Evolutionary conservation across 2,113 vertebrate species (phyloP).

Genomic region (Mustela nigripes): DNA sequence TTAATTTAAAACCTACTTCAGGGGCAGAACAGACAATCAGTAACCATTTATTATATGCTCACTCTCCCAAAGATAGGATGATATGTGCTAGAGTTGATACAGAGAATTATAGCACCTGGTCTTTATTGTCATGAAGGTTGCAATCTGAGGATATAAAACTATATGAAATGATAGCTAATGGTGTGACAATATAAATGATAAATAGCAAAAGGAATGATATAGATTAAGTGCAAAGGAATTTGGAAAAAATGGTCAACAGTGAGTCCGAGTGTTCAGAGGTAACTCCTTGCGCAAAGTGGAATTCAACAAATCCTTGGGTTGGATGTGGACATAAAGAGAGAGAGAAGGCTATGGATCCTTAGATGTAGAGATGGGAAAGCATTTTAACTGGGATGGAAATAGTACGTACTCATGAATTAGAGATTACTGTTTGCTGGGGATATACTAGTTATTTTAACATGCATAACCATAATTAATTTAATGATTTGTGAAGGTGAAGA

Average conservation of each 20-base stretch:
- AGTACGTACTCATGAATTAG: background rate
- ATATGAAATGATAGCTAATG: background rate
- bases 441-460: background rate
- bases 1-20: conserved; percentile 14
- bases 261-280: background rate
- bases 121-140: conserved; percentile 9
- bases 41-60: conserved; percentile 2
- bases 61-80: background rate
- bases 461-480: background rate
- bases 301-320: background rate
- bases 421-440: background rate
- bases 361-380: background rate
- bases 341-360: background rate
- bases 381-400: background rate
- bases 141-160: conserved; percentile 3
- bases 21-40: background rate
- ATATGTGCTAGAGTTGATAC: background rate
- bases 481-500: background rate
- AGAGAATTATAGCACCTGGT: background rate
- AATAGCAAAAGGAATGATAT: background rate
- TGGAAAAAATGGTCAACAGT: background rate
- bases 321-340: background rate
- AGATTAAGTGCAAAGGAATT: background rate
- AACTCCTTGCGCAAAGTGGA: background rate
- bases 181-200: background rate